phyloP scores from a whole-genome alignment of 2,888 invertebrate species.

The Bembecia ichneumoniformis region DNA sequence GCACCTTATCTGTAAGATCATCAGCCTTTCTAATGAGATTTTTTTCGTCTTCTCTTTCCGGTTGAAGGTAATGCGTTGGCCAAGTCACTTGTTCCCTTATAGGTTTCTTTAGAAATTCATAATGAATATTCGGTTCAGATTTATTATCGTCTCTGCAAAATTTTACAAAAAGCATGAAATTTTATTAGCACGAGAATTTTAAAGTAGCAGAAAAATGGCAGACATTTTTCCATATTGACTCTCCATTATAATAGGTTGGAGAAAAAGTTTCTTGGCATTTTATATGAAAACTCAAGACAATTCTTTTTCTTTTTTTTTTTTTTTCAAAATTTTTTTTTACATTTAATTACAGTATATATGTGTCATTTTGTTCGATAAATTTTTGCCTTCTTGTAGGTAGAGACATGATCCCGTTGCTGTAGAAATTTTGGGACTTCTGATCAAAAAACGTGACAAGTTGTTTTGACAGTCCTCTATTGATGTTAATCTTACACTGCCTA shows the following conservation, averaged over 20 bases:
- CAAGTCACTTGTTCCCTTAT: slow-evolving; percentile 61
- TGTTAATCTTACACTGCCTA: too few relatives aligned
- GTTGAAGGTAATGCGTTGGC: slow-evolving; percentile 52
- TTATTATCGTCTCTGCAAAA: slow-evolving; percentile 30
- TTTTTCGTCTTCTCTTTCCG: slow-evolving; percentile 63
- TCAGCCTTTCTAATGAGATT: slow-evolving; percentile 58
- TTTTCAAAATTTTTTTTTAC: too few relatives aligned
- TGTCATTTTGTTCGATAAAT: too few relatives aligned
- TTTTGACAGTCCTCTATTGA: too few relatives aligned
- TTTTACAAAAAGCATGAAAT: background rate
- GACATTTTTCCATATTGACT: background rate
- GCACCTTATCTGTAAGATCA: slow-evolving; percentile 58
- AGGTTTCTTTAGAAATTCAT: slow-evolving; percentile 45
- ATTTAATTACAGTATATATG: too few relatives aligned
- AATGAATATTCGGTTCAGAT: slow-evolving; percentile 33
- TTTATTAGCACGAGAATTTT: background rate
- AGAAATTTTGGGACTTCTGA: too few relatives aligned
- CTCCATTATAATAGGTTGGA: background rate
- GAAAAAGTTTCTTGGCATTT: too few relatives aligned
- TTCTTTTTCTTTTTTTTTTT: too few relatives aligned
- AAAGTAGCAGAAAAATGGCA: background rate
- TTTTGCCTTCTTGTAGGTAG: too few relatives aligned
- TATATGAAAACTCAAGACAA: too few relatives aligned
- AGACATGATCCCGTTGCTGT: too few relatives aligned
- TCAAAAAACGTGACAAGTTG: too few relatives aligned